phyloP scores from a whole-genome alignment of 2,888 invertebrate genomes.

The Argyra leucocephala region DNA sequence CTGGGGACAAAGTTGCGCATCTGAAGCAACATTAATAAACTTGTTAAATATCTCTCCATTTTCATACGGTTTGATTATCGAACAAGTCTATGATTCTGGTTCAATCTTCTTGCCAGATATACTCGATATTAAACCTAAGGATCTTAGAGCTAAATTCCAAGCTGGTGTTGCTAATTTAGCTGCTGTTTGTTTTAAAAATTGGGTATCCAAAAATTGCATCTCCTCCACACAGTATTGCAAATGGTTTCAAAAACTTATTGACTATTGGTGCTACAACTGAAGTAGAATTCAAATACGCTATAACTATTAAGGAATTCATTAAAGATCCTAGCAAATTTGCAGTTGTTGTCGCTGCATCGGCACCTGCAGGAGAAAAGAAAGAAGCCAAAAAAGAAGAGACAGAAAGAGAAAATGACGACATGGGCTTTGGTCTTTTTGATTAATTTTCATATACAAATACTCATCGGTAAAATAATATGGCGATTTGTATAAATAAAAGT shows the following conservation, averaged over 20 bases:
- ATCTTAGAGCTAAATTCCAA: slow-evolving; percentile 81
- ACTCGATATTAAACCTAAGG: slow-evolving; percentile 95
- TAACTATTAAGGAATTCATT: slow-evolving; percentile 82
- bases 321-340: slow-evolving; percentile 96
- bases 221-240: slow-evolving; percentile 92
- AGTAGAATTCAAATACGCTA: slow-evolving; percentile 88
- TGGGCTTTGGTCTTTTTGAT: slow-evolving; percentile 95
- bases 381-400: slow-evolving; percentile 75
- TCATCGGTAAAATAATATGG: slow-evolving; percentile 24
- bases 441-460: slow-evolving; percentile 44
- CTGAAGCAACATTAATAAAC: slow-evolving; percentile 95
- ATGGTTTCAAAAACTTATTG: slow-evolving; percentile 96
- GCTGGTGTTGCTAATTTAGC: slow-evolving; percentile 92
- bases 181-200: slow-evolving; percentile 78
- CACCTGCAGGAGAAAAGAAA: slow-evolving; percentile 53
- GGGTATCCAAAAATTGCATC: slow-evolving; percentile 96
- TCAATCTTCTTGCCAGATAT: slow-evolving; percentile 95
- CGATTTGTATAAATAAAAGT: slow-evolving; percentile 26
- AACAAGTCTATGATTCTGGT: slow-evolving; percentile 96
- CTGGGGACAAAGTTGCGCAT: slow-evolving; percentile 92
- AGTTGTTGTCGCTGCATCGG: slow-evolving; percentile 52
- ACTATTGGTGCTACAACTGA: slow-evolving; percentile 95
- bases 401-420: slow-evolving; percentile 81
- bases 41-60: slow-evolving; percentile 99
- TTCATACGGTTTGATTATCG: slow-evolving; percentile 92